A percentile compares a stretch with the other conserved stretches of the same genome.
phyloP scores from a whole-genome alignment of 2,113 vertebrate genomes.

The Hippoglossus stenolepis region DNA sequence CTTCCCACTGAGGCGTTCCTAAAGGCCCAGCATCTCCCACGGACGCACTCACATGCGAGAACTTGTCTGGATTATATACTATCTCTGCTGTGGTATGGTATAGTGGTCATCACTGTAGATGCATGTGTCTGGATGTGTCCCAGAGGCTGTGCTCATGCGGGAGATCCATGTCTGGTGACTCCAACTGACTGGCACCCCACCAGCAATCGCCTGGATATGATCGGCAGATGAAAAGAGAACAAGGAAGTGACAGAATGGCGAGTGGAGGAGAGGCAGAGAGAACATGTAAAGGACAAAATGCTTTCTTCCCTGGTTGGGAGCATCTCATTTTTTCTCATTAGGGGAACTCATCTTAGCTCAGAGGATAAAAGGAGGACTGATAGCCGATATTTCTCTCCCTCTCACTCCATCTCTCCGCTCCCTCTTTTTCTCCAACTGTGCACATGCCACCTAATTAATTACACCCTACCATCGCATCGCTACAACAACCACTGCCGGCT shows the following conservation, averaged over 20 bases:
- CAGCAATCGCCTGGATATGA: conserved; percentile 69
- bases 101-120: conserved; percentile 34
- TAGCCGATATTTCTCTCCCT: conserved; percentile 66
- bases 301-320: conserved; percentile 76
- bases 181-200: conserved; percentile 62
- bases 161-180: conserved; percentile 67
- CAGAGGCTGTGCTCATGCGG: conserved; percentile 50
- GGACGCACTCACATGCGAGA: conserved; percentile 11
- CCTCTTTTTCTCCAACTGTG: conserved; percentile 73
- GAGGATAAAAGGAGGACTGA: conserved; percentile 78
- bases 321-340: conserved; percentile 82
- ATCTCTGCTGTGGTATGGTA: conserved; percentile 12
- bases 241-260: conserved; percentile 67
- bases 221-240: conserved; percentile 76
- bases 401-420: conserved; percentile 59
- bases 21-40: conserved; percentile 1
- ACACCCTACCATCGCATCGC: conserved; percentile 77
- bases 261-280: conserved; percentile 71
- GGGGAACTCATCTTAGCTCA: conserved; percentile 77
- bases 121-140: conserved; percentile 41
- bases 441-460: conserved; percentile 81
- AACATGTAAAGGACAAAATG: conserved; percentile 79
- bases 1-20: conserved; percentile 10
- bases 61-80: background rate
- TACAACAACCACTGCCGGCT: conserved; percentile 78